Percentiles rank a stretch among this genome's conserved stretches.
phyloP scores from a whole-genome alignment of 2,797 vertebrate genomes.

The Sternotherus odoratus region DNA sequence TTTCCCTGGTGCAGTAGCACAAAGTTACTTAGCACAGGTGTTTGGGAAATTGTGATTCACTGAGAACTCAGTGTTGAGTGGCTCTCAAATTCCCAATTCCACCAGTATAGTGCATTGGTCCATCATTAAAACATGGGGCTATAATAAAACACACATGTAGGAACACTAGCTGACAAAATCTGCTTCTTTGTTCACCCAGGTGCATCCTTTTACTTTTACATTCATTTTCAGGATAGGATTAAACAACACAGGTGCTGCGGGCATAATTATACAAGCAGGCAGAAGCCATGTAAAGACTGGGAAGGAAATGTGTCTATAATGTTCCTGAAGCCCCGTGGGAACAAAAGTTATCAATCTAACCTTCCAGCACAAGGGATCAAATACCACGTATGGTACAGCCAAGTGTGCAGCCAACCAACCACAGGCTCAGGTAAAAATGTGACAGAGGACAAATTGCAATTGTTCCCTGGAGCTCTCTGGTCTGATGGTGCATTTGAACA shows the following conservation, averaged over 20 bases:
- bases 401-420: not conserved
- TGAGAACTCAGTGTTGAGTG: not conserved
- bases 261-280: not conserved
- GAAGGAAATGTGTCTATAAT: conserved; percentile 40
- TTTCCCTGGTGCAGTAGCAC: conserved; percentile 25
- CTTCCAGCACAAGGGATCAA: conserved; percentile 29
- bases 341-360: not conserved
- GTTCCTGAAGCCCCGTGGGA: not conserved
- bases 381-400: not conserved
- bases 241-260: not conserved
- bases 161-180: not conserved
- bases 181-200: conserved; percentile 14
- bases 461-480: not conserved
- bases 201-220: conserved; percentile 26
- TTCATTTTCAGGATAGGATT: not conserved
- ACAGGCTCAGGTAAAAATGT: not conserved
- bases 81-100: not conserved
- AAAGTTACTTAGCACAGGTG: conserved; percentile 29
- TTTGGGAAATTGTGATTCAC: conserved; percentile 26
- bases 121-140: conserved; percentile 24
- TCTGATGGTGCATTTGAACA: not conserved
- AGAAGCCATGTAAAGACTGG: not conserved
- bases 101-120: not conserved
- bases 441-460: not conserved
- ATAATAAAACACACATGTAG: conserved; percentile 26